phyloP scores from a whole-genome alignment of 1,140 invertebrate genomes.

The Meloidogyne exigua region DNA sequence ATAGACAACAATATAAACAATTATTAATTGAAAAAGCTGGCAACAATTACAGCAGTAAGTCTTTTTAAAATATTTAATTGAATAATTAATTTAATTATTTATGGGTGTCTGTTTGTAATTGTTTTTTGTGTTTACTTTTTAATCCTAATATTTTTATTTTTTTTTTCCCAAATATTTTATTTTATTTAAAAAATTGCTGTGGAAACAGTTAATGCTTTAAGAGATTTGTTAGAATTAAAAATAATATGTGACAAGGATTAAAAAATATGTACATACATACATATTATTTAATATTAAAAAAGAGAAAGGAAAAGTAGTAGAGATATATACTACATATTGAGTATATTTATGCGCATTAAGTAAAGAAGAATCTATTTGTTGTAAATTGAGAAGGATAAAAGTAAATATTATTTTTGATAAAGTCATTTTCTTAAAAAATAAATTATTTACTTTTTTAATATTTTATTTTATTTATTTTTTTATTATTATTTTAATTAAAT shows the following conservation, averaged over 20 bases:
- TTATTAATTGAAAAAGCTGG: conserved; percentile 20
- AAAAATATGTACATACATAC: background rate
- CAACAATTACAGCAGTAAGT: conserved; percentile 13
- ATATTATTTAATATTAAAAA: background rate
- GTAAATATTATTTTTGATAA: no score
- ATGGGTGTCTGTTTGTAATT: no score
- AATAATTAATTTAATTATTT: no score
- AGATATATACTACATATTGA: background rate
- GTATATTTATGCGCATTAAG: background rate
- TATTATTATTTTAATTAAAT: no score
- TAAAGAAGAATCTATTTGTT: background rate
- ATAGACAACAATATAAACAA: conserved; percentile 7
- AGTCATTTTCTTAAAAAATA: no score
- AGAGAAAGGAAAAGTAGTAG: no score
- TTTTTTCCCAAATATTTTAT: background rate
- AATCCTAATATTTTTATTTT: background rate
- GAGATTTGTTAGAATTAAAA: background rate
- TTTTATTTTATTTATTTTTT: no score
- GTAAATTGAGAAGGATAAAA: background rate
- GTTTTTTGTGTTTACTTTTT: no score
- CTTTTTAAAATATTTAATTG: background rate
- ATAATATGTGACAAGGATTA: background rate
- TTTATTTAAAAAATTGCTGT: conserved; percentile 6
- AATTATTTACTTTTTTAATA: no score
- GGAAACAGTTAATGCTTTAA: background rate